Base-by-base conservation (phyloP, 1,140 invertebrate species). In the Lasaia peninsularis region DNA sequence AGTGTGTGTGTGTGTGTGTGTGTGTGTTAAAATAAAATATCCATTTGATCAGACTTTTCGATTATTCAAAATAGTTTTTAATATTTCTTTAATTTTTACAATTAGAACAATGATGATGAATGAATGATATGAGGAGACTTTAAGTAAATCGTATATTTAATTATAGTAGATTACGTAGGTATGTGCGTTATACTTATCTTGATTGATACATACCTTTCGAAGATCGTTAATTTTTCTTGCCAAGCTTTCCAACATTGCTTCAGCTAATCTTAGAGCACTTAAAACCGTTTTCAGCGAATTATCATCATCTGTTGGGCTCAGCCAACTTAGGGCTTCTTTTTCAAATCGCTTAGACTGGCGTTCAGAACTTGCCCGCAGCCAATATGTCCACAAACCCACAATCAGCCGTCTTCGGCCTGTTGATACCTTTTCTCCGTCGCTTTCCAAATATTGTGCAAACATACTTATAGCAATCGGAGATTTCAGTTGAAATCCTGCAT, bases 401-500 rank as follows among this genome's bases (percentile, higher is more conserved):
- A 84, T 54, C 5, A 88, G 58, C 56, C 85, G 63, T 6, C 80
- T 73, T 14, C 79, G 66, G 50, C 75, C 68, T 10, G 68, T 52
- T 2, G 79, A 74, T 1, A 53, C 67, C 11, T 60, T 50, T 55
- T 60, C 72, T 33, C 70, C 71, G 58, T 54, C 74, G 28, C 59
- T 50, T 57, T 84, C 55, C 20, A 75, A 66, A 69, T 58, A 69
- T 44, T 84, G 75, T 10, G 81, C 78, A 48, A 73, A 88, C 10
- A 65, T 65, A 55, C 65, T 81, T 33, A 89, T 88, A 56, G 76
- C 73, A 24, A 75, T 56, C 2, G 83, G 76, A 20, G 82, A 66
- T 67, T 86, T 88, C 11, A 88, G 62, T 40, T 83, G 78, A 60
- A 89, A 88, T 28, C 88, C 88, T 12, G 80, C 80, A 58, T 90